Percentiles rank a stretch among this genome's conserved stretches.
These are phyloP conservation scores for Drosophila orena DNA, from an alignment of 1,140 invertebrate genomes.

Conservation along the genomic window DNA sequence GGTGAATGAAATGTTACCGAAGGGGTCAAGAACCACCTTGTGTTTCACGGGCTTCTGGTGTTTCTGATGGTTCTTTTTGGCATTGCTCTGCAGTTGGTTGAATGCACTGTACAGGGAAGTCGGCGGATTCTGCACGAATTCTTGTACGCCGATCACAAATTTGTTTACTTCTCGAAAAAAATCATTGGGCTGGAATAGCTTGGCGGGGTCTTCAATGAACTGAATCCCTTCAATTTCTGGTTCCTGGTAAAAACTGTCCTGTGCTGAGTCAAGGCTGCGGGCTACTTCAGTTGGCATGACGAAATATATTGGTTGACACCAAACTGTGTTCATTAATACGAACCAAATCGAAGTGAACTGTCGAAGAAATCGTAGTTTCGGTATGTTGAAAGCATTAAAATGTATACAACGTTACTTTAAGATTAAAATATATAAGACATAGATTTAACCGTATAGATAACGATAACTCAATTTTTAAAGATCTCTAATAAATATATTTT, in stretches of 20 bases:
- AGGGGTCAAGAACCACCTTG: slow-evolving; percentile 46
- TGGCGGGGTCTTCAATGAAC: slow-evolving; percentile 17
- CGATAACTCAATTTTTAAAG: too few species aligned
- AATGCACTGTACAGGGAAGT: slow-evolving; percentile 19
- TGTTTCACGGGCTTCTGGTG: slow-evolving; percentile 14
- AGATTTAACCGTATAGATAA: too few species aligned
- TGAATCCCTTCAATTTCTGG: slow-evolving; percentile 2
- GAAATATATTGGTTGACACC: slow-evolving; percentile 21
- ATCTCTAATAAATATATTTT: too few species aligned
- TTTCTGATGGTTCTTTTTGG: slow-evolving; percentile 51
- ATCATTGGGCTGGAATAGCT: neutral
- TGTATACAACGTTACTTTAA: too few species aligned
- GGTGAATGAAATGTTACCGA: slow-evolving; percentile 55
- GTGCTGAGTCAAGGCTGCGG: neutral
- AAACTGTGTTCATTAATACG: neutral
- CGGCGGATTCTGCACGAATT: slow-evolving; percentile 28
- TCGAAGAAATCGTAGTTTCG: neutral
- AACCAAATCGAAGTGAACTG: slow-evolving; percentile 4
- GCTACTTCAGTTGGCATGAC: neutral
- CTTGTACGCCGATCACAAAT: slow-evolving; percentile 18
- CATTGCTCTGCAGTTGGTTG: slow-evolving; percentile 1
- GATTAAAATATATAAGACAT: too few species aligned
- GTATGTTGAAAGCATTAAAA: too few species aligned
- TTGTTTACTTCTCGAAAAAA: slow-evolving; percentile 38
- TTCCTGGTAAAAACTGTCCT: neutral